These are phyloP conservation scores for Dione juno DNA, from an alignment of 2,888 invertebrate species.

Conservation along the genomic window DNA sequence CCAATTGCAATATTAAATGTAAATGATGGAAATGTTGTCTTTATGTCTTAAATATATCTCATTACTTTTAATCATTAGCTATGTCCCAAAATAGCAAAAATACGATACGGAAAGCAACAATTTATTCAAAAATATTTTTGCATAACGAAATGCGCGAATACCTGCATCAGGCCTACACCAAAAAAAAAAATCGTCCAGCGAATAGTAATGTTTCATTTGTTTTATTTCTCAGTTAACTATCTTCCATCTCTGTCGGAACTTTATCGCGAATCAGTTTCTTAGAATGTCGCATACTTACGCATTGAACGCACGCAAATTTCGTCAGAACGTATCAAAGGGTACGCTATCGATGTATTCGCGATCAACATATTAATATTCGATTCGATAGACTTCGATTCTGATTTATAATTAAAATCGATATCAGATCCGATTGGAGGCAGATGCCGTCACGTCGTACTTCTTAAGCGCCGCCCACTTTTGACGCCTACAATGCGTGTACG, in stretches of 20 bases:
- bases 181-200: conserved; percentile 25
- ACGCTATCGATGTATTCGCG: conserved; percentile 70
- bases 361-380: conserved; percentile 82
- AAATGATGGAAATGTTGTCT: background rate
- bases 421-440: conserved; percentile 77
- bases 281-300: conserved; percentile 54
- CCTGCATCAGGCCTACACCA: background rate
- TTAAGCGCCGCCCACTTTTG: conserved; percentile 79
- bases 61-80: background rate
- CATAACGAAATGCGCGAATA: background rate
- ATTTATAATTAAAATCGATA: conserved; percentile 82
- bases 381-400: conserved; percentile 77
- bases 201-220: conserved; percentile 45
- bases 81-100: background rate
- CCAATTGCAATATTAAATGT: background rate
- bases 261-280: conserved; percentile 48
- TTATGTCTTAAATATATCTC: background rate
- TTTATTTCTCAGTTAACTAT: conserved; percentile 46
- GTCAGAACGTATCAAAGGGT: conserved; percentile 71
- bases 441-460: conserved; percentile 81
- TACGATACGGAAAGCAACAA: background rate
- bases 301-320: conserved; percentile 74
- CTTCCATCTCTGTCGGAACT: conserved; percentile 64
- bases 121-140: background rate
- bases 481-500: conserved; percentile 80